These are phyloP conservation scores for Paramormyrops kingsleyae DNA, from an alignment of 2,113 vertebrate genomes.

Conservation along the genomic window DNA sequence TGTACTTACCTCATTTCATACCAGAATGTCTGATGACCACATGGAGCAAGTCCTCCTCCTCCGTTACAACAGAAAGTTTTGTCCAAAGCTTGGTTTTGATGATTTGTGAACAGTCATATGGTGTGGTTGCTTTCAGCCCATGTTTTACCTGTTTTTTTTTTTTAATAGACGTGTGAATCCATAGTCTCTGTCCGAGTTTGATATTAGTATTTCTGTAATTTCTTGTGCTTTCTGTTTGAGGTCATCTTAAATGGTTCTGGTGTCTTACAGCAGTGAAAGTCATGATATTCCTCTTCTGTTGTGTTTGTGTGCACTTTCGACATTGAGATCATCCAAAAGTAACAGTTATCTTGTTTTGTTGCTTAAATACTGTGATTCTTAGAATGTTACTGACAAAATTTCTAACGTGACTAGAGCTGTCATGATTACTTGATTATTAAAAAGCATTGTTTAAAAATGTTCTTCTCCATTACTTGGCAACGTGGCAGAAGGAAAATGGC, in stretches of 20 bases:
- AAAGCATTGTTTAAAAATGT: neutral
- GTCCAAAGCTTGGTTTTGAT: neutral
- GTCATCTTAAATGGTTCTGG: neutral
- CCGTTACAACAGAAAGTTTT: conserved; percentile 14
- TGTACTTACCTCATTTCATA: neutral
- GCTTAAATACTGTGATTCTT: neutral
- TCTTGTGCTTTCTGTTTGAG: neutral
- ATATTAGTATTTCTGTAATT: neutral
- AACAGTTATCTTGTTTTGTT: neutral
- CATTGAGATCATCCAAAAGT: neutral
- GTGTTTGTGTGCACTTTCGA: neutral
- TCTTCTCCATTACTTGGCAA: neutral
- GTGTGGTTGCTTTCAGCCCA: neutral
- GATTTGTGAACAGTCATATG: neutral
- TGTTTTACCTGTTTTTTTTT: neutral
- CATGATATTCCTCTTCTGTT: neutral
- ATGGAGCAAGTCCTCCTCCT: conserved; percentile 17
- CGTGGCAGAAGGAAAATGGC: neutral
- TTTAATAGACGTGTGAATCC: neutral
- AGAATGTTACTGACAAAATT: neutral
- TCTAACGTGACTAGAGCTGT: neutral
- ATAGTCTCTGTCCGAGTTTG: neutral
- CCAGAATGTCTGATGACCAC: neutral
- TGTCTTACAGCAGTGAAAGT: neutral
- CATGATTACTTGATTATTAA: neutral